A percentile compares a stretch with the other conserved stretches of the same genome.
Evolutionary conservation across 1,140 invertebrate species (phyloP).

Genomic region (Lepidostoma basale): DNA sequence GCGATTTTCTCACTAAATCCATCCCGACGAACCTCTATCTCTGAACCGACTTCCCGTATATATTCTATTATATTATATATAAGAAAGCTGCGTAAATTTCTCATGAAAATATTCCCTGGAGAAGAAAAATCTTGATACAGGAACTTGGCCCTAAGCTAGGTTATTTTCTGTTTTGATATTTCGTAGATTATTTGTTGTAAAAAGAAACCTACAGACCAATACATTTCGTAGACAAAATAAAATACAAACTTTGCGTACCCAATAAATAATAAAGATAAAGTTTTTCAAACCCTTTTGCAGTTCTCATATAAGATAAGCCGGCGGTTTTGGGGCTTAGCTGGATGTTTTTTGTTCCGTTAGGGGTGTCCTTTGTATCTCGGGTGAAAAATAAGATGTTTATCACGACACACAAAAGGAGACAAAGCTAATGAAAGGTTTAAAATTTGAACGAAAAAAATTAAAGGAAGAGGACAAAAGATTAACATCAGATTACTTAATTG

Average conservation of each 20-base stretch:
- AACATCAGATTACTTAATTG: no score
- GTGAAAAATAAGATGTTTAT: neutral
- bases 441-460: no score
- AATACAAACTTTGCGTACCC: conserved; percentile 11
- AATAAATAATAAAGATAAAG: conserved; percentile 19
- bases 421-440: neutral
- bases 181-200: conserved; percentile 7
- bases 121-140: neutral
- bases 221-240: conserved; percentile 5
- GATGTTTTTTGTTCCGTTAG: neutral
- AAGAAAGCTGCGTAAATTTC: no score
- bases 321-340: neutral
- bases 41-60: no score
- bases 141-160: neutral
- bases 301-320: conserved; percentile 1
- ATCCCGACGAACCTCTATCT: no score
- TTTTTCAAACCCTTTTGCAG: conserved; percentile 6
- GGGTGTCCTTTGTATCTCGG: neutral
- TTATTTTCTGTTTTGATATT: neutral
- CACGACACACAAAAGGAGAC: neutral
- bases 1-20: no score
- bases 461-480: no score
- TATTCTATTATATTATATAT: no score
- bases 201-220: neutral
- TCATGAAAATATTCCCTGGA: neutral